Percentiles rank a stretch among this genome's conserved stretches.
These are phyloP conservation scores for Lithophane ornitopus DNA, from an alignment of 2,888 invertebrate genomes.

Conservation along the genomic window DNA sequence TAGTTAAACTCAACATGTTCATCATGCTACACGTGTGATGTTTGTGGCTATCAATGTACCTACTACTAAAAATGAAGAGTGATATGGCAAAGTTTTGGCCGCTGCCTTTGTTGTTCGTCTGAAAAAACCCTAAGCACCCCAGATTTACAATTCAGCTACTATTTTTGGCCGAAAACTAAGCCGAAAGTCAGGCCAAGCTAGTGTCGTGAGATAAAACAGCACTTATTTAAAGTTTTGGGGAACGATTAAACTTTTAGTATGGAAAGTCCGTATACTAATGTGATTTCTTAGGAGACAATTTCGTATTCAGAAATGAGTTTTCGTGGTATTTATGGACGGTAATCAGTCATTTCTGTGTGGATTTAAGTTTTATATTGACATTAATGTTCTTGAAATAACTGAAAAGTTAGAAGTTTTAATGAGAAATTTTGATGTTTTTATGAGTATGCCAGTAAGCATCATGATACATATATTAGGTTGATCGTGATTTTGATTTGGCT, in stretches of 20 bases:
- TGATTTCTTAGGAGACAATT: conserved; percentile 29
- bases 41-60: too few species aligned
- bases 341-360: neutral
- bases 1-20: too few species aligned
- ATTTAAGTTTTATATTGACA: conserved; percentile 15
- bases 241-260: conserved; percentile 47
- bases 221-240: conserved; percentile 48
- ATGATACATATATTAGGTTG: neutral
- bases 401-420: conserved; percentile 20
- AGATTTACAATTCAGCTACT: conserved; percentile 38
- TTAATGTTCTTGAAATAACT: neutral
- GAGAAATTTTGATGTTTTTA: neutral
- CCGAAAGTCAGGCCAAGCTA: conserved; percentile 18
- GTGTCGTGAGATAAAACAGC: conserved; percentile 42
- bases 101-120: neutral
- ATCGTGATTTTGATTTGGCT: neutral
- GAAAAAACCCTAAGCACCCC: conserved; percentile 4
- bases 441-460: neutral
- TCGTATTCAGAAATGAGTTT: conserved; percentile 35
- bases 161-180: conserved; percentile 45
- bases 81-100: neutral
- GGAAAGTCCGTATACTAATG: conserved; percentile 35
- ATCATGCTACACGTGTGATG: too few species aligned
- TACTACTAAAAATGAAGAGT: too few species aligned
- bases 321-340: neutral